Percentiles rank a stretch among this genome's conserved stretches.
Conservation (phyloP, 2,888 invertebrate genomes). For the Dioctria linearis region DNA sequence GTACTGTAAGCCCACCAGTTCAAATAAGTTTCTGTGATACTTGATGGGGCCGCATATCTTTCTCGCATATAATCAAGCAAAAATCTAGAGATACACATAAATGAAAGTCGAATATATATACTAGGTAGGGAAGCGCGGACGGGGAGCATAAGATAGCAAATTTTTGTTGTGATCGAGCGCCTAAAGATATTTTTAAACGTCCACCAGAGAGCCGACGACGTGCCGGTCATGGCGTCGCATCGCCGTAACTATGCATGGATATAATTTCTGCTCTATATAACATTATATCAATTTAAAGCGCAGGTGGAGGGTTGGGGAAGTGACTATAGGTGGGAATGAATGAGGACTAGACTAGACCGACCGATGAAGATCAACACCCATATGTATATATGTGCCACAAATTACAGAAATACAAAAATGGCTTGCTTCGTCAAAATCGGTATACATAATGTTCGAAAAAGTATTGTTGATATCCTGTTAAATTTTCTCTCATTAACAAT, state of each 20-base stretch:
- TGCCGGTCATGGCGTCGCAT: conserved; percentile 15
- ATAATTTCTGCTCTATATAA: background rate
- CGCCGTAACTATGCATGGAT: conserved; percentile 30
- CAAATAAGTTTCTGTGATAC: background rate
- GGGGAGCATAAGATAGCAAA: background rate
- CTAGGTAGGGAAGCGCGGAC: too few species aligned
- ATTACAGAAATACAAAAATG: conserved; percentile 34
- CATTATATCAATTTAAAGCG: background rate
- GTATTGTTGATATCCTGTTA: background rate
- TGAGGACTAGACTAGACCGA: too few species aligned
- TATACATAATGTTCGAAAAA: background rate
- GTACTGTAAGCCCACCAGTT: background rate
- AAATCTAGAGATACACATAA: conserved; percentile 5
- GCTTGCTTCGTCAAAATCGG: conserved; percentile 11
- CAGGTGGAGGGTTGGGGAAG: background rate
- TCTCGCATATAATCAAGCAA: conserved; percentile 14
- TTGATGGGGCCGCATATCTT: conserved; percentile 1
- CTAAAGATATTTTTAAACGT: conserved; percentile 50
- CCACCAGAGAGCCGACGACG: conserved; percentile 27
- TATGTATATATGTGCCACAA: conserved; percentile 30
- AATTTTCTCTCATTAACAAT: conserved; percentile 1
- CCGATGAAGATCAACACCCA: background rate
- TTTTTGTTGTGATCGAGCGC: conserved; percentile 19
- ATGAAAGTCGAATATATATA: conserved; percentile 3
- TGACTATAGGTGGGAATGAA: background rate